Evolutionary conservation across 2,797 vertebrate genomes (phyloP).

Genomic region (Calcarius lapponicus): DNA sequence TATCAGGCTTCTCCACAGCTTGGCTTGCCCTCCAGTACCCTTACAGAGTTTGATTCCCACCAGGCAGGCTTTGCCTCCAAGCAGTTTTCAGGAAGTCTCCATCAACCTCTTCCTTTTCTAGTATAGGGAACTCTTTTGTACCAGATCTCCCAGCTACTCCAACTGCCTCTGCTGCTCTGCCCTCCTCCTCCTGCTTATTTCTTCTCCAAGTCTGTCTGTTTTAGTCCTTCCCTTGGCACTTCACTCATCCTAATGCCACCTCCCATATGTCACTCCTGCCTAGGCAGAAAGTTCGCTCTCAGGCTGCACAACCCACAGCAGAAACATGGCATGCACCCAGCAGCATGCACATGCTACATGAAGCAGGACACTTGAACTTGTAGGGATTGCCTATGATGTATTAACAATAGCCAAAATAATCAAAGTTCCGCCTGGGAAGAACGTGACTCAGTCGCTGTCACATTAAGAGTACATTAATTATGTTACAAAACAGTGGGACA

Average conservation of each 20-base stretch:
- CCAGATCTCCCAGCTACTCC: background rate
- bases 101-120: background rate
- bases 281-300: background rate
- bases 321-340: background rate
- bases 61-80: background rate
- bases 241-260: background rate
- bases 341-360: no score
- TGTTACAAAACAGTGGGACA: background rate
- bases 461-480: background rate
- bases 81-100: background rate
- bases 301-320: background rate
- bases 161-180: background rate
- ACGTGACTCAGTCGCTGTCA: fast-evolving
- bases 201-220: background rate
- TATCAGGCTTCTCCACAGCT: background rate
- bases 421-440: background rate
- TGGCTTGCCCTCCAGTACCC: background rate
- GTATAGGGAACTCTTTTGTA: background rate
- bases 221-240: background rate
- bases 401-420: background rate
- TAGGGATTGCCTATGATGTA: background rate
- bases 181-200: background rate
- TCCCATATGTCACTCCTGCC: background rate
- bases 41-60: background rate
- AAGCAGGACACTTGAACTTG: background rate